A percentile compares a stretch with the other conserved stretches of the same genome.
phyloP scores from a whole-genome alignment of 2,113 vertebrate species.

The Todiramphus chloris region DNA sequence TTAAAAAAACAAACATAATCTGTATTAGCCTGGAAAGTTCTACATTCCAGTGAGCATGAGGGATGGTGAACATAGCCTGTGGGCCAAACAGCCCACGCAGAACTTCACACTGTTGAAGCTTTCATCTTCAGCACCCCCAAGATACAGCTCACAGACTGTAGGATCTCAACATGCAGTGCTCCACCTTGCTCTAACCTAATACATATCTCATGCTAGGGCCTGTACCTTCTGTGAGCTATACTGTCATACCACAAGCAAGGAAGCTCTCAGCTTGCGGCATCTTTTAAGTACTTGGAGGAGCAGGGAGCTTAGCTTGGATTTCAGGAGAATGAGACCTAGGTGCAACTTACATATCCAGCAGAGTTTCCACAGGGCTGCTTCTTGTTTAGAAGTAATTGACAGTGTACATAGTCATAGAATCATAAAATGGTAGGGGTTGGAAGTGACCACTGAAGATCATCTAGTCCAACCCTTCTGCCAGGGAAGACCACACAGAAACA shows the following conservation, averaged over 20 bases:
- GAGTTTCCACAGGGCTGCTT: not conserved
- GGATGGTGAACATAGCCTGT: conserved; percentile 45
- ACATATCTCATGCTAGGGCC: conserved; percentile 22
- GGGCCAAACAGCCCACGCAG: conserved; percentile 66
- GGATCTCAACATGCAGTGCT: not conserved
- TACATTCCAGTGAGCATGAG: conserved; percentile 38
- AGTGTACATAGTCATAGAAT: not conserved
- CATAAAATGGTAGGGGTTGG: no score
- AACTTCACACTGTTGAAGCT: conserved; percentile 42
- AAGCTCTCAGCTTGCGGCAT: not conserved
- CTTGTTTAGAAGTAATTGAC: not conserved
- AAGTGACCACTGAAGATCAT: no score
- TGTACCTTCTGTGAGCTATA: not conserved
- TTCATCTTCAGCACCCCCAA: conserved; percentile 28
- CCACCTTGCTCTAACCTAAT: not conserved
- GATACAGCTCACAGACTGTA: conserved; percentile 9
- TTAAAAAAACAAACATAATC: conserved; percentile 34
- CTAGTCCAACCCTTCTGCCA: no score
- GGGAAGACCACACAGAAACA: no score
- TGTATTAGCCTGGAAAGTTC: conserved; percentile 19
- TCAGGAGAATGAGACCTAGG: not conserved
- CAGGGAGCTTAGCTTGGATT: not conserved
- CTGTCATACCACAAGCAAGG: not conserved
- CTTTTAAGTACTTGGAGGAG: not conserved
- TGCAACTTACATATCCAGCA: not conserved